phyloP scores from a whole-genome alignment of 1,140 invertebrate species.

The Zaprionus vittiger region DNA sequence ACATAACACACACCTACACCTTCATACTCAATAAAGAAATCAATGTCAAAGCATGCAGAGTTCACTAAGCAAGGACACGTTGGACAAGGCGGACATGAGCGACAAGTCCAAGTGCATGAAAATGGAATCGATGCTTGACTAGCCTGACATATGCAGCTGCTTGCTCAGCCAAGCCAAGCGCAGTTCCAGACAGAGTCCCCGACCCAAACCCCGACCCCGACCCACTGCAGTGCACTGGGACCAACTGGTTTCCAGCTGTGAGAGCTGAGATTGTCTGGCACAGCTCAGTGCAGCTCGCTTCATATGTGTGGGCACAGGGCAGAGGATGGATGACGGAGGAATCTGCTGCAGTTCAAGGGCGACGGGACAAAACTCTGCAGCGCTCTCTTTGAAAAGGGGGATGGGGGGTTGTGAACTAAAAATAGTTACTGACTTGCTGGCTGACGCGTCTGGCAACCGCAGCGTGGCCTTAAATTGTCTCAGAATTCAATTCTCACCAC shows the following conservation, averaged over 20 bases:
- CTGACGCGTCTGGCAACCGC: constrained; percentile 1
- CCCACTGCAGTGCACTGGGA: background rate
- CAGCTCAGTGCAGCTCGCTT: background rate
- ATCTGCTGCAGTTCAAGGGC: constrained; percentile 70
- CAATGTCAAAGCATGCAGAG: constrained; percentile 75
- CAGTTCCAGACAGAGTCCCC: constrained; percentile 3
- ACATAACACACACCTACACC: background rate
- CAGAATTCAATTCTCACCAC: constrained; percentile 40
- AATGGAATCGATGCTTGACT: constrained; percentile 58
- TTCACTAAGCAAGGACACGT: constrained; percentile 67
- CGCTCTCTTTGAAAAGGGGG: constrained; percentile 35
- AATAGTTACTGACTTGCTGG: constrained; percentile 44
- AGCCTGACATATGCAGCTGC: constrained; percentile 62
- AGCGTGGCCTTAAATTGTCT: constrained; percentile 17
- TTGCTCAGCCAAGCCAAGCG: constrained; percentile 20
- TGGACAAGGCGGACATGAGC: constrained; percentile 8
- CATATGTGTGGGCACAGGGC: constrained; percentile 14
- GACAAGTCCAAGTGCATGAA: background rate
- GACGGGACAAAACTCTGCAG: constrained; percentile 38
- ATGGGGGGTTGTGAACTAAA: constrained; percentile 50
- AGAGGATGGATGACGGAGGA: background rate
- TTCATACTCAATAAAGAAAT: constrained; percentile 52
- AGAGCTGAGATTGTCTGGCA: constrained; percentile 17
- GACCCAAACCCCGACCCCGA: background rate
- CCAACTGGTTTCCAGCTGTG: constrained; percentile 76